A percentile compares a stretch with the other conserved stretches of the same genome.
phyloP scores from a whole-genome alignment of 1,140 invertebrate genomes.

The Drosophila tani region DNA sequence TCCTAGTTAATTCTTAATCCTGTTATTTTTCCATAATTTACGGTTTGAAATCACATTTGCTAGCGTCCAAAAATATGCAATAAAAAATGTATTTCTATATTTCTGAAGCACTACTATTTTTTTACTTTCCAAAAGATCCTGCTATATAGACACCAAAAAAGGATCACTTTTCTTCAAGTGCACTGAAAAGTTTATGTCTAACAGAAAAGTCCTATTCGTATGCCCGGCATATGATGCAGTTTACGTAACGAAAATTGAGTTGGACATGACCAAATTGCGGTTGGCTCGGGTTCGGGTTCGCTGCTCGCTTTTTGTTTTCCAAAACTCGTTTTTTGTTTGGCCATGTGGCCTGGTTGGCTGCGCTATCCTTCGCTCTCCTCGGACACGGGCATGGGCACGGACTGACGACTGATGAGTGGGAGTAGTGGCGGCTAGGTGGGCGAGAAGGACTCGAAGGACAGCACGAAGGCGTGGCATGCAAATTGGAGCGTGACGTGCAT shows the following conservation, averaged over 20 bases:
- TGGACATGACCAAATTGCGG: slow-evolving; percentile 80
- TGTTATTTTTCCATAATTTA: no score
- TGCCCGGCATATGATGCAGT: slow-evolving; percentile 72
- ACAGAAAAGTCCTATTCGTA: slow-evolving; percentile 42
- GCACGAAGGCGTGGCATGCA: slow-evolving; percentile 58
- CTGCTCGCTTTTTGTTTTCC: slow-evolving; percentile 22
- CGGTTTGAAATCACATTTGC: no score
- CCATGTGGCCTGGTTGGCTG: slow-evolving; percentile 22
- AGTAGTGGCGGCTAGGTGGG: neutral
- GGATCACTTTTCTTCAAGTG: slow-evolving; percentile 11
- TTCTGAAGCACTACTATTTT: no score
- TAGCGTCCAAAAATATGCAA: no score
- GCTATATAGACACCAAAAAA: rapidly evolving
- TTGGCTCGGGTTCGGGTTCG: slow-evolving; percentile 61
- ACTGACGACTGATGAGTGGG: slow-evolving; percentile 12
- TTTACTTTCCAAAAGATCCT: no score
- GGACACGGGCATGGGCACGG: slow-evolving; percentile 2
- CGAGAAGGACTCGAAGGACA: slow-evolving; percentile 2
- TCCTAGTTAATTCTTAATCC: no score
- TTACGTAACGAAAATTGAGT: slow-evolving; percentile 82
- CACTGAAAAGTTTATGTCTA: slow-evolving; percentile 69
- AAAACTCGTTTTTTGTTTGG: slow-evolving; percentile 18
- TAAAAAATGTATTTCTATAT: no score
- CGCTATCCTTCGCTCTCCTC: slow-evolving; percentile 1
- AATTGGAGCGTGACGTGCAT: slow-evolving; percentile 80